These are phyloP conservation scores for Timandra comae DNA, from an alignment of 2,888 invertebrate genomes.

Conservation along the genomic window DNA sequence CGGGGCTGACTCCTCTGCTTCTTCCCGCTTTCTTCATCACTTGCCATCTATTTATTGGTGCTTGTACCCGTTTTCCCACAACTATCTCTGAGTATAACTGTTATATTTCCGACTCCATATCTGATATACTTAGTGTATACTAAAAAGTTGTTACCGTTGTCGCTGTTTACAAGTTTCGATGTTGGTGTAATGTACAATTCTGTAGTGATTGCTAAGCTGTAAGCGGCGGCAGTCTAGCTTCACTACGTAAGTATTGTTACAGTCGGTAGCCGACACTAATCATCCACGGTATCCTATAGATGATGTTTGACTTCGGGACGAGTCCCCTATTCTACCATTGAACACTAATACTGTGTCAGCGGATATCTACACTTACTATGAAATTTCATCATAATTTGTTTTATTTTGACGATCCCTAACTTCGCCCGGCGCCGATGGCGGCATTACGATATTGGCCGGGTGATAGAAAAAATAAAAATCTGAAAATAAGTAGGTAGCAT, in stretches of 20 bases:
- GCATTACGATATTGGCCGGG: conserved; percentile 66
- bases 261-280: conserved; percentile 39
- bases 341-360: conserved; percentile 48
- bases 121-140: no score
- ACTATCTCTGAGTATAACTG: no score
- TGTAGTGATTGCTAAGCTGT: conserved; percentile 48
- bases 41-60: no score
- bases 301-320: conserved; percentile 46
- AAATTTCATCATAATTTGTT: conserved; percentile 52
- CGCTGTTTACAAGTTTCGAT: no score
- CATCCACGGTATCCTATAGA: conserved; percentile 54
- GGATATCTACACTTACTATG: conserved; percentile 56
- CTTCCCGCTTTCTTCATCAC: no score
- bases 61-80: no score
- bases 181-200: conserved; percentile 9
- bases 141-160: no score
- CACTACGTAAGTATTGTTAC: conserved; percentile 42
- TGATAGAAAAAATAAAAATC: conserved; percentile 75
- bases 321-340: conserved; percentile 65
- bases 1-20: no score
- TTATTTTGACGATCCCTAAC: conserved; percentile 58
- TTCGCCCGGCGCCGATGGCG: conserved; percentile 51
- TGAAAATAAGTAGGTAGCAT: conserved; percentile 75
- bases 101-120: no score
- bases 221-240: conserved; percentile 62